phyloP scores from a whole-genome alignment of 2,113 vertebrate species.

The Toxotes chatareus region DNA sequence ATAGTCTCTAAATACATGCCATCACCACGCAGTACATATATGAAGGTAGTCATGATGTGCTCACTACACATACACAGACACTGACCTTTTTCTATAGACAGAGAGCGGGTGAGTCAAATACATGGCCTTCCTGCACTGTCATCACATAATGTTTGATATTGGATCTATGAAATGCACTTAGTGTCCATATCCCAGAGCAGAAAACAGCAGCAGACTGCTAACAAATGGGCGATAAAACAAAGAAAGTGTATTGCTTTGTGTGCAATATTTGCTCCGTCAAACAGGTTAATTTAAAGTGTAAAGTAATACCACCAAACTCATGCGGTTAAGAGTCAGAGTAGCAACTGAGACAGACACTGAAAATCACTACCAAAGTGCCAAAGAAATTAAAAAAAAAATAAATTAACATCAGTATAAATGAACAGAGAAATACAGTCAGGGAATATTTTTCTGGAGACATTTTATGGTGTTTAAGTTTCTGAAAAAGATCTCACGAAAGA shows the following conservation, averaged over 20 bases:
- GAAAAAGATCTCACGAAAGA: background rate
- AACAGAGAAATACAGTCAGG: background rate
- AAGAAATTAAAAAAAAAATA: background rate
- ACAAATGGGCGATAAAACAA: conserved; percentile 40
- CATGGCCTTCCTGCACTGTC: background rate
- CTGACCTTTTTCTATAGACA: background rate
- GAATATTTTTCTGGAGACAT: background rate
- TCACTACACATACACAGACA: background rate
- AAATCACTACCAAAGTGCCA: background rate
- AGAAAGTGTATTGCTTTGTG: conserved; percentile 35
- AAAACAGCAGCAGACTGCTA: conserved; percentile 31
- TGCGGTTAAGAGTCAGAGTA: background rate
- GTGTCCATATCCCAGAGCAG: conserved; percentile 26
- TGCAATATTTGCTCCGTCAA: conserved; percentile 28
- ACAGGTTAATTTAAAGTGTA: conserved; percentile 4
- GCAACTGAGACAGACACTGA: background rate
- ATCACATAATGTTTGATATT: conserved; percentile 22
- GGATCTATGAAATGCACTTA: conserved; percentile 35
- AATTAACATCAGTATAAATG: background rate
- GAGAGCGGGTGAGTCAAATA: background rate
- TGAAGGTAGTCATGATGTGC: background rate
- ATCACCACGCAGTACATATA: background rate
- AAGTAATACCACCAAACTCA: background rate
- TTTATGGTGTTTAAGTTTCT: background rate
- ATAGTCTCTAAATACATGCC: background rate